Conservation (phyloP, 2,888 invertebrate genomes). For the Autographa gamma region DNA sequence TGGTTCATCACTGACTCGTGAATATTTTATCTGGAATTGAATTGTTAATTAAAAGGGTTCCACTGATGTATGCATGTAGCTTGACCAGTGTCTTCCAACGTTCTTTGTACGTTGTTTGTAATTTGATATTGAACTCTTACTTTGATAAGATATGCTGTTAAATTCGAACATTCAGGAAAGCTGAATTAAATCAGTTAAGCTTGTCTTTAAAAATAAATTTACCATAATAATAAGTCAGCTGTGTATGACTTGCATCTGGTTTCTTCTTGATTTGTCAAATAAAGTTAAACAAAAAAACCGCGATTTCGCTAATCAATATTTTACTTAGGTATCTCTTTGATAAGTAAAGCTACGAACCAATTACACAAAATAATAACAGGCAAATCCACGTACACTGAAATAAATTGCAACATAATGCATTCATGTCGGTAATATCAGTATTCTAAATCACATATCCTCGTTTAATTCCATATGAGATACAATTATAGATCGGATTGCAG, state of each 20-base stretch:
- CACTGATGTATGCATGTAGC: conserved; percentile 16
- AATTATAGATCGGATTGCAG: conserved; percentile 42
- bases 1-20: conserved; percentile 37
- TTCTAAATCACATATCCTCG: conserved; percentile 5
- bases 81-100: neutral
- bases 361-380: neutral
- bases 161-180: no score
- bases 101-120: neutral
- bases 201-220: no score
- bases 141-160: no score
- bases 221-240: no score
- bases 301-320: no score
- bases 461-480: conserved; percentile 26
- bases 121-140: neutral
- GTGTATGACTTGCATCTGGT: no score
- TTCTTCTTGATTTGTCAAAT: no score
- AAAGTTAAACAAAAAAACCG: no score
- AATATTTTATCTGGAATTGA: conserved; percentile 52
- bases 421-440: neutral
- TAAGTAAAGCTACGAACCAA: neutral
- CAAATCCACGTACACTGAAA: neutral
- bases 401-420: conserved; percentile 1
- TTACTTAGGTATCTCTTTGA: no score
- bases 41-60: conserved; percentile 48
- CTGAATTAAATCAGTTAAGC: no score